Percentiles rank a stretch among this genome's conserved stretches.
Evolutionary conservation across 1,140 invertebrate species (phyloP).

Genomic region (Drosophila simulans): DNA sequence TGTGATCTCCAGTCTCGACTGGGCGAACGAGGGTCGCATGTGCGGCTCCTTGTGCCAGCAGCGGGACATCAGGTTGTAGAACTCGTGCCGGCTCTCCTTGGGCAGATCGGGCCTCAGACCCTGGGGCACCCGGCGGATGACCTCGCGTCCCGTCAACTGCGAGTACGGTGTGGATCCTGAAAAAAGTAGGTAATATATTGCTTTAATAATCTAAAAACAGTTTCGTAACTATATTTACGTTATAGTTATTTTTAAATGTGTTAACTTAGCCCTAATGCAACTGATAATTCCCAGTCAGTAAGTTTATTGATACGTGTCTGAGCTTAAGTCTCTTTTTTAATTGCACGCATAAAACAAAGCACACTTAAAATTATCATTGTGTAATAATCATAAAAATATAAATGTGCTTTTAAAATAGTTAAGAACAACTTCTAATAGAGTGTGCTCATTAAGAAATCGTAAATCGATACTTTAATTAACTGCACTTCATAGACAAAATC

Average conservation of each 20-base stretch:
- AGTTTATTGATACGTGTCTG: too few relatives aligned
- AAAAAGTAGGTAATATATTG: not conserved
- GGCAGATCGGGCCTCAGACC: constrained; percentile 91
- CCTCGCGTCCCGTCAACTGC: constrained; percentile 91
- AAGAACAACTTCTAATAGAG: not conserved
- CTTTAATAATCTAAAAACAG: too few relatives aligned
- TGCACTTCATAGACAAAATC: not conserved
- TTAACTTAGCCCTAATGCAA: too few relatives aligned
- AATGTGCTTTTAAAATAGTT: not conserved
- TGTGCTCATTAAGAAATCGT: constrained; percentile 4
- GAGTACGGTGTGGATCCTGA: constrained; percentile 93
- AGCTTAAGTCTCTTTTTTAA: not conserved
- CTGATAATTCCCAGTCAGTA: too few relatives aligned
- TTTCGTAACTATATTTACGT: too few relatives aligned
- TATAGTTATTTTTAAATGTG: too few relatives aligned
- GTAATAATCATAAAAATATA: not conserved
- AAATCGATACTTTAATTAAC: constrained; percentile 14
- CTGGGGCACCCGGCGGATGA: constrained; percentile 90
- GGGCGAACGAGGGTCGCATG: constrained; percentile 90
- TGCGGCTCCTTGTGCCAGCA: constrained; percentile 91
- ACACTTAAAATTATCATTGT: not conserved
- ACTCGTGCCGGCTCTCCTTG: constrained; percentile 90
- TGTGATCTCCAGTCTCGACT: constrained; percentile 89
- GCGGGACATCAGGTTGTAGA: constrained; percentile 90
- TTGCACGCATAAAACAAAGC: not conserved